Evolutionary conservation across 2,888 invertebrate genomes (phyloP).

Genomic region (Cheilosia vernalis): DNA sequence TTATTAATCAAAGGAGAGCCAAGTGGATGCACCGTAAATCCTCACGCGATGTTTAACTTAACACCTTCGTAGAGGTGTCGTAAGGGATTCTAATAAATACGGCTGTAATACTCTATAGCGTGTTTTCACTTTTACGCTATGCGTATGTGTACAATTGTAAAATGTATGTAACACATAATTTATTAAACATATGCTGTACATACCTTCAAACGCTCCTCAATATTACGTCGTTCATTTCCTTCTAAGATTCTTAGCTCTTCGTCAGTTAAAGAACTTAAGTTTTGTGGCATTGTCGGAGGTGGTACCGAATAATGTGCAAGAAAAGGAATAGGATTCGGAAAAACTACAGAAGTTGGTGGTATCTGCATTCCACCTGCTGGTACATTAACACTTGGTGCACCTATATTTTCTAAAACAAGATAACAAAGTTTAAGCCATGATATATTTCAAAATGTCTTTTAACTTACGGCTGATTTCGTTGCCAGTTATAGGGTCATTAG

Average conservation of each 20-base stretch:
- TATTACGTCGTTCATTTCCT: slow-evolving; percentile 92
- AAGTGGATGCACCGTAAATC: no score
- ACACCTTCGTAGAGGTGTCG: no score
- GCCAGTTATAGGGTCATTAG: slow-evolving; percentile 67
- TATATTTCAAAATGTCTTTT: not conserved
- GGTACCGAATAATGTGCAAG: slow-evolving; percentile 85
- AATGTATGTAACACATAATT: no score
- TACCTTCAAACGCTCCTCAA: slow-evolving; percentile 95
- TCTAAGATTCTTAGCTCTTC: slow-evolving; percentile 95
- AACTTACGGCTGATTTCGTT: slow-evolving; percentile 19
- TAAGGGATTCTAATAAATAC: no score
- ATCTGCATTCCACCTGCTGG: slow-evolving; percentile 77
- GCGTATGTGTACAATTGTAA: no score
- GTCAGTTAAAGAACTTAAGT: slow-evolving; percentile 89
- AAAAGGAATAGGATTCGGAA: slow-evolving; percentile 86
- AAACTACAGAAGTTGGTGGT: slow-evolving; percentile 82
- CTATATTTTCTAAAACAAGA: slow-evolving; percentile 16
- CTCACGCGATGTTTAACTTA: no score
- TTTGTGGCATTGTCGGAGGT: slow-evolving; percentile 91
- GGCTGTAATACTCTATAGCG: no score
- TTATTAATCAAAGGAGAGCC: no score
- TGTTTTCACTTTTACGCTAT: no score
- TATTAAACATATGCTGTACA: no score
- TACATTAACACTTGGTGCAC: slow-evolving; percentile 7
- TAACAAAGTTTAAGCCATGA: not conserved